Evolutionary conservation across 2,113 vertebrate genomes (phyloP), one percentile per base, ranked within the genome.

Genomic region (Montifringilla adamsi): DNA sequence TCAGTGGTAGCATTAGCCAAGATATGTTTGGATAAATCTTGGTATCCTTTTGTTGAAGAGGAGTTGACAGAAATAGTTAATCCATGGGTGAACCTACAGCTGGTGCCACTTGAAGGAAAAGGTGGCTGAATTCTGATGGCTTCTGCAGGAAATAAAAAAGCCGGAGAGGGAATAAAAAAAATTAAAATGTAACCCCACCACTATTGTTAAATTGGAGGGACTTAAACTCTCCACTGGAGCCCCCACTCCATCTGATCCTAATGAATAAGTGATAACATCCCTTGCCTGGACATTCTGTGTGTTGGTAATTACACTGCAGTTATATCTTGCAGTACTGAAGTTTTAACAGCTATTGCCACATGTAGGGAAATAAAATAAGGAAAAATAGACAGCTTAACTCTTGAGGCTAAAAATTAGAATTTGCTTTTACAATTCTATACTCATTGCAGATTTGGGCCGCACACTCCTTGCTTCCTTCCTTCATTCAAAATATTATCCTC

Each of bases 21-120:
- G 33, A 99, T 97, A 28, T 96, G 96, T 78, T 98, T 98, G 75
- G 99, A 98, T 83, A 99, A 95, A 85, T 99, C 98, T 85, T 98
- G 98, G 93, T 99, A 99, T 33, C 97, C 96, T 74, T 98, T 94
- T 24, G 97, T 96, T 62, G 98, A 93, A 73, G 98, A 98, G 28
- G 98, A 98, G 84, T 88, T 96, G 55, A 96, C 89, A 0, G 93
- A 92, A 97, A 96, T 90, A 41, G 94, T 96, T 76, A 96, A 83
- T 44, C 97, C 98, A 43, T 94, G 93, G 9, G 69, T 95, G 50
- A 97, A 97, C 37, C 68, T 97, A 81, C 95, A 97, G 75, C 97
- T 89, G 60, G 90, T 91, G 53, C 91, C 73, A 46, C 68, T 46
- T 39, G 96, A 84, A 75, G 84, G 59, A 87, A 96, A 79, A 15